Conservation (phyloP, 2,797 vertebrate species). For the Chrysocyon brachyurus region DNA sequence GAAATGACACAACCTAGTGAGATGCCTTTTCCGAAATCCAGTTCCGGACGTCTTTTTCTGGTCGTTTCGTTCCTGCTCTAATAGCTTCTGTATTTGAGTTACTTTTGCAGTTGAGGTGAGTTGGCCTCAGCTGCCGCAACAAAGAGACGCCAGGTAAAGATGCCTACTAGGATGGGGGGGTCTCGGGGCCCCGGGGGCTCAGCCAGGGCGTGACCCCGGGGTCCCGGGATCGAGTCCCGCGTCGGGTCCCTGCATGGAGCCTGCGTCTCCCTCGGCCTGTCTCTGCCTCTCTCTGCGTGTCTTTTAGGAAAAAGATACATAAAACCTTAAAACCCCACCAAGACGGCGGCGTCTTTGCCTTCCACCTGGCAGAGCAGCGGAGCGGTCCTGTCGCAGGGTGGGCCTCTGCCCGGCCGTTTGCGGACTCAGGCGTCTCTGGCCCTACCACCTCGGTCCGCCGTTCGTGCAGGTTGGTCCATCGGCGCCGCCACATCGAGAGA, state of each 20-base stretch:
- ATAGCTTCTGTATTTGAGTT: slow-evolving; percentile 42
- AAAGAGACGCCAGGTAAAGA: not conserved
- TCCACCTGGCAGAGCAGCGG: not conserved
- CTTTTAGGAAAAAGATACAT: too few species aligned
- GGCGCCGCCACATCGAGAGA: not conserved
- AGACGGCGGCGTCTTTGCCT: not conserved
- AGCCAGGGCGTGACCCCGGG: too few species aligned
- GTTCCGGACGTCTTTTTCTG: slow-evolving; percentile 23
- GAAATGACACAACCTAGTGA: not conserved
- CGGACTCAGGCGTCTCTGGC: not conserved
- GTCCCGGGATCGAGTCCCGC: too few species aligned
- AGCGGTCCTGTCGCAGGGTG: not conserved
- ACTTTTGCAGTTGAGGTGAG: slow-evolving; percentile 2
- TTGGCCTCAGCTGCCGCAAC: not conserved
- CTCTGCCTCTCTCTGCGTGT: too few species aligned
- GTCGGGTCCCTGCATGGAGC: too few species aligned
- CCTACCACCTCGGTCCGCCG: not conserved
- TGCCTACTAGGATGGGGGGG: not conserved
- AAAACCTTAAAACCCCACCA: too few species aligned
- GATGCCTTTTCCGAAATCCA: slow-evolving; percentile 1
- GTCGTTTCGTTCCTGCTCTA: slow-evolving; percentile 31
- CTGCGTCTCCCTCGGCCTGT: too few species aligned
- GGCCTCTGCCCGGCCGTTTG: not conserved
- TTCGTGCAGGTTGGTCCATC: not conserved
- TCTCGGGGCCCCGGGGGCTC: too few species aligned